These are phyloP conservation scores for Drosophila mercatorum DNA, from an alignment of 2,888 invertebrate genomes.

Conservation along the genomic window DNA sequence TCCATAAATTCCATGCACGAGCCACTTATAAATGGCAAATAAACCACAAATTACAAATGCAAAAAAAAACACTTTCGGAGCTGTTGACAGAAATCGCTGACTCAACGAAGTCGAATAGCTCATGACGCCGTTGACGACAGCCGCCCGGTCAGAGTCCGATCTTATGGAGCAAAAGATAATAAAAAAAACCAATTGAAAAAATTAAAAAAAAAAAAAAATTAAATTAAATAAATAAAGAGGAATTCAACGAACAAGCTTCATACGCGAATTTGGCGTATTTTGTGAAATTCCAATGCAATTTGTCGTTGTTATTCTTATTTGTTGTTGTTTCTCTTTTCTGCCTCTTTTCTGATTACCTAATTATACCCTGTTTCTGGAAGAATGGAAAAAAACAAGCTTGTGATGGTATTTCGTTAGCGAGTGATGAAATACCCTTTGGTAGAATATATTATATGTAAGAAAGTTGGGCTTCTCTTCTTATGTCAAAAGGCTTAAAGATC, in stretches of 20 bases:
- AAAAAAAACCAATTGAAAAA: not conserved
- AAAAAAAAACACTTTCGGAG: constrained; percentile 10
- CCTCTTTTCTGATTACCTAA: constrained; percentile 5
- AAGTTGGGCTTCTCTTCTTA: no score
- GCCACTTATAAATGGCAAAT: constrained; percentile 21
- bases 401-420: not conserved
- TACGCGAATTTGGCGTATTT: constrained; percentile 21
- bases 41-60: constrained; percentile 15
- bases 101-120: constrained; percentile 31
- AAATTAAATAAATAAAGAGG: constrained; percentile 1
- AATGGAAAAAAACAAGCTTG: constrained; percentile 1
- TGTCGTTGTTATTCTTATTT: constrained; percentile 16
- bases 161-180: not conserved
- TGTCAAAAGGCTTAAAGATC: no score
- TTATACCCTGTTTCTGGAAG: constrained; percentile 22
- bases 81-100: constrained; percentile 35
- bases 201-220: not conserved
- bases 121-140: constrained; percentile 27
- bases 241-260: constrained; percentile 11
- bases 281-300: constrained; percentile 51
- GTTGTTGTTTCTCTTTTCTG: not conserved
- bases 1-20: constrained; percentile 18
- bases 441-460: no score
- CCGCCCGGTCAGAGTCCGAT: constrained; percentile 38
- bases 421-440: constrained; percentile 4